phyloP scores from a whole-genome alignment of 2,113 vertebrate species.

The Paratilapia polleni region DNA sequence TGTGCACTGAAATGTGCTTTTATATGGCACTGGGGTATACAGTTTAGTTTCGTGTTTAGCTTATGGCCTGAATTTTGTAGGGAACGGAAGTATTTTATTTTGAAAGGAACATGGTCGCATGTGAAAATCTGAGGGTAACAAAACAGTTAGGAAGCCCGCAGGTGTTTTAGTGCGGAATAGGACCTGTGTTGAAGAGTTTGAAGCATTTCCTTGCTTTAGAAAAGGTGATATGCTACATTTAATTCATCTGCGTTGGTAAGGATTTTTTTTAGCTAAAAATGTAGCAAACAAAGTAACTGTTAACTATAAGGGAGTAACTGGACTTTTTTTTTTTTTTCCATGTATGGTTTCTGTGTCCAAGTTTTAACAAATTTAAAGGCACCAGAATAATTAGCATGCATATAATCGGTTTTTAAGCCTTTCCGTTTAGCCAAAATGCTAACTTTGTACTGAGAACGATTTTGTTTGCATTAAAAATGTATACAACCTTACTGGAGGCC shows the following conservation, averaged over 20 bases:
- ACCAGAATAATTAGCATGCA: background rate
- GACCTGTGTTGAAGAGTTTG: too few species aligned
- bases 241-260: background rate
- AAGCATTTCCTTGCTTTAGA: too few species aligned
- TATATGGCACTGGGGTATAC: background rate
- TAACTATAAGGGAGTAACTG: background rate
- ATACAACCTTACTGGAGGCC: background rate
- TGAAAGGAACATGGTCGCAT: background rate
- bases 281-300: background rate
- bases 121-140: background rate
- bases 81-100: background rate
- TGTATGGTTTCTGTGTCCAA: background rate
- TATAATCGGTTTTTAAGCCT: background rate
- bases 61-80: background rate
- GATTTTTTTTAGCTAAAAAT: background rate
- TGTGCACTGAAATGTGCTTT: background rate
- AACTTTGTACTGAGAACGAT: background rate
- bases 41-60: background rate
- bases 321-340: accelerated
- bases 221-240: background rate
- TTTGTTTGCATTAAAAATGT: background rate
- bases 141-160: background rate
- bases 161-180: too few species aligned
- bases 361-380: background rate
- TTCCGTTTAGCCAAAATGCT: background rate